Base-by-base conservation (phyloP, 2,113 vertebrate genomes). In the Ceuthmochares aereus region DNA sequence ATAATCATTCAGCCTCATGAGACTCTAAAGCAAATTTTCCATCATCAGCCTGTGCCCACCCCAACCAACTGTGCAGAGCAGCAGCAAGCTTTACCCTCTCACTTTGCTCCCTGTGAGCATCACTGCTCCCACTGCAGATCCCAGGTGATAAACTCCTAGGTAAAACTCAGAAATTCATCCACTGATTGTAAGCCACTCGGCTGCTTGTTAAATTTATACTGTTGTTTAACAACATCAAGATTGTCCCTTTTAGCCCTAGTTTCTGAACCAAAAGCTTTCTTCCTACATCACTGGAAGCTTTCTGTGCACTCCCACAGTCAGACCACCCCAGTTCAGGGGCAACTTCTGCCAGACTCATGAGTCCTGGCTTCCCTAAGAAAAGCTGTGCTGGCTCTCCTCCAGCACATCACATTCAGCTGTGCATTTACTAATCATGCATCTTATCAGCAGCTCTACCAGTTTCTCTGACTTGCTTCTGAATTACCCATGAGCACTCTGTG, bases 281-380 rank as follows among this genome's bases (percentile, higher is more conserved):
- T 51, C n/a, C 40, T 17, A 16, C 18, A 10, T 56, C 27, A 10
- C 0, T 4, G 14, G 42, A 82, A 87, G 37, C 6, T 36, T 66
- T 37, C 25, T 0, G 0, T 12, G 22, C 3, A 0, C 12, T 55
- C 29, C 7, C 10, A 54, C 52, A 54, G 27, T 26, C 32, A 78
- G 25, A 59, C 17, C 25, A 30, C 29, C 32, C 15, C 2, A 0
- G 15, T 22, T 32, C 45, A 36, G 1, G 5, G 25, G 17, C 42
- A 62, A 32, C 34, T 74, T 70, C 59, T 34, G 16, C 8, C 2
- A 69, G n/a, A 70, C 10, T 55, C 59, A 63, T 2, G 0, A 9
- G 32, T 29, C 12, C 51, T 84, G 9, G 22, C 34, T 87, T 87
- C 83, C 68, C 40, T 26, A 1, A 6, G 47, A 78, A 66, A 67